Evolutionary conservation across 2,113 vertebrate species (phyloP).

Genomic region (Ploceus nigricollis): DNA sequence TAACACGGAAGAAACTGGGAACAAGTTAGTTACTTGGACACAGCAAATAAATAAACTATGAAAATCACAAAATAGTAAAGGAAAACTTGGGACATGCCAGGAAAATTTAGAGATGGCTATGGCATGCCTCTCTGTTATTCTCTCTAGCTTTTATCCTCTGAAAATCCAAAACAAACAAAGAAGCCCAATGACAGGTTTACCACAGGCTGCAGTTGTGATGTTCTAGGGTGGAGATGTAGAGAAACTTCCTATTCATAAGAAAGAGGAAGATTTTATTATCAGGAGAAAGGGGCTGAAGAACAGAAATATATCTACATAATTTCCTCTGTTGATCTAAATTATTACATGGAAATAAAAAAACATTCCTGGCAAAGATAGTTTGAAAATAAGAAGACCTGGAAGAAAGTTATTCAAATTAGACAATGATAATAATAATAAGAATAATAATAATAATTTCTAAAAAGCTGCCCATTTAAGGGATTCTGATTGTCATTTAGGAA

Average conservation of each 20-base stretch:
- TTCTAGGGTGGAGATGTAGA: neutral
- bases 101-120: neutral
- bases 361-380: neutral
- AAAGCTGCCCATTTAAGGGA: neutral
- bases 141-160: neutral
- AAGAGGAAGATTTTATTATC: neutral
- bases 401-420: neutral
- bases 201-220: neutral
- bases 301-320: neutral
- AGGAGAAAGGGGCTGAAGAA: neutral
- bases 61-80: neutral
- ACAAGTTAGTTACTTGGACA: neutral
- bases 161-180: conserved; percentile 1
- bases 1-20: neutral
- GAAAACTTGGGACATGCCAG: neutral
- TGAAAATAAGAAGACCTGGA: neutral
- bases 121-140: neutral
- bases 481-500: neutral
- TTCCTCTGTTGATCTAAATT: neutral
- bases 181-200: neutral
- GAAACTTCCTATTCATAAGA: neutral
- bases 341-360: neutral
- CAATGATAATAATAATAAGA: neutral
- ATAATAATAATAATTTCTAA: neutral
- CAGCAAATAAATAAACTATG: neutral